These are phyloP conservation scores for Bradypodion ventrale DNA, from an alignment of 2,797 vertebrate species.

Conservation along the genomic window DNA sequence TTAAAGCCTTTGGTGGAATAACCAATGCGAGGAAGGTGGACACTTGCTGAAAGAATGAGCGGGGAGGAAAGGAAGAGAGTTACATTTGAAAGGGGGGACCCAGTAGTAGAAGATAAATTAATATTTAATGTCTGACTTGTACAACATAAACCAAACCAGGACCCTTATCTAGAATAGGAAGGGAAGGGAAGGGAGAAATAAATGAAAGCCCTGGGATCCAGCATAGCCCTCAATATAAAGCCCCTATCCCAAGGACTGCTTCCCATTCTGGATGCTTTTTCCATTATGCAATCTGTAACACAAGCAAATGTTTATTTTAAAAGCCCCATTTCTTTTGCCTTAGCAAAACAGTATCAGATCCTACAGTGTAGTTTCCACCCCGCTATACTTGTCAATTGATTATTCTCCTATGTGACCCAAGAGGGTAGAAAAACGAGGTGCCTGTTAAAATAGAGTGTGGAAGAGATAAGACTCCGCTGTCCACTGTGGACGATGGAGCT, in stretches of 20 bases:
- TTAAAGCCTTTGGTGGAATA: constrained; percentile 90
- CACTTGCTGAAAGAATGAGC: constrained; percentile 78
- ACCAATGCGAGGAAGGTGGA: constrained; percentile 92
- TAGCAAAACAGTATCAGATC: background rate
- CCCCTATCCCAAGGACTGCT: background rate
- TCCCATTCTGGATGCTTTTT: background rate
- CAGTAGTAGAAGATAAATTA: no score
- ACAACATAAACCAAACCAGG: background rate
- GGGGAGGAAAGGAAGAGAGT: background rate
- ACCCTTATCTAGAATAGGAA: background rate
- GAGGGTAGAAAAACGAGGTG: background rate
- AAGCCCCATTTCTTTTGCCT: background rate
- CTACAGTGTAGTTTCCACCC: no score
- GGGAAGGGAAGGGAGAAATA: background rate
- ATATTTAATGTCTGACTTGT: no score
- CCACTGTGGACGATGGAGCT: background rate
- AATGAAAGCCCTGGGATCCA: background rate
- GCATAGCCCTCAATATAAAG: no score
- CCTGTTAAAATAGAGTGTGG: background rate
- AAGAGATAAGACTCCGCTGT: background rate
- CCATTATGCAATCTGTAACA: background rate
- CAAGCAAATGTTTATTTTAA: background rate
- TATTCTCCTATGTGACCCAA: background rate
- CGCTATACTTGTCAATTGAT: no score
- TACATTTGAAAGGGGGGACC: constrained; percentile 1